These are phyloP conservation scores for Azemiops feae DNA, from an alignment of 2,113 vertebrate species.

Conservation along the genomic window DNA sequence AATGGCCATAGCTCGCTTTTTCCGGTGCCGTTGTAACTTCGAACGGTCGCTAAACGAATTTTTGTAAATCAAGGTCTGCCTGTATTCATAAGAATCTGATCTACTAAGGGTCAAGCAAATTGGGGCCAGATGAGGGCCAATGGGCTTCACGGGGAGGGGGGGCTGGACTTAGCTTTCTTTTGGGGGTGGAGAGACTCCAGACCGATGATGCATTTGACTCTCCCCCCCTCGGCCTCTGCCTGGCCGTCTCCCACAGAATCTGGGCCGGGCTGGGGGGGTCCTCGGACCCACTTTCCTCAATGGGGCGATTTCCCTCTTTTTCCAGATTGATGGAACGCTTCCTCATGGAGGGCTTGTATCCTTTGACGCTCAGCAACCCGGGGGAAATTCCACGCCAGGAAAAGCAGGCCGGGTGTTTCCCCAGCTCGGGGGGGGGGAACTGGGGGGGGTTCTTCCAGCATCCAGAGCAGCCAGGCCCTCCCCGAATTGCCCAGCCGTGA, in stretches of 20 bases:
- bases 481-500: accelerated
- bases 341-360: conserved; percentile 96
- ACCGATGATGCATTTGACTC: neutral
- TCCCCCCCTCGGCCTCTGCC: neutral
- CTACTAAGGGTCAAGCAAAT: neutral
- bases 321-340: conserved; percentile 92
- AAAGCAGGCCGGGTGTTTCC: neutral
- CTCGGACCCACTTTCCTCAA: neutral
- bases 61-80: neutral
- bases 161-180: neutral
- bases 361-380: conserved; percentile 57
- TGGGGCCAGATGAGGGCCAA: neutral
- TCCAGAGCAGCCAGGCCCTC: neutral
- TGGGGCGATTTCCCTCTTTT: conserved; percentile 23
- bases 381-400: neutral
- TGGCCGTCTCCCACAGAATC: neutral
- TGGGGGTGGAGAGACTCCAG: neutral
- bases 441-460: neutral
- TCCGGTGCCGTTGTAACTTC: neutral
- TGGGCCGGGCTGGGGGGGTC: neutral
- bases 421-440: no score
- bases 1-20: neutral
- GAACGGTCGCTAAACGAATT: neutral
- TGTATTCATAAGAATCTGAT: neutral
- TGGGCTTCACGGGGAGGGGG: neutral